These are phyloP conservation scores for Ophion slaviceki DNA, from an alignment of 2,888 invertebrate species.

Conservation along the genomic window DNA sequence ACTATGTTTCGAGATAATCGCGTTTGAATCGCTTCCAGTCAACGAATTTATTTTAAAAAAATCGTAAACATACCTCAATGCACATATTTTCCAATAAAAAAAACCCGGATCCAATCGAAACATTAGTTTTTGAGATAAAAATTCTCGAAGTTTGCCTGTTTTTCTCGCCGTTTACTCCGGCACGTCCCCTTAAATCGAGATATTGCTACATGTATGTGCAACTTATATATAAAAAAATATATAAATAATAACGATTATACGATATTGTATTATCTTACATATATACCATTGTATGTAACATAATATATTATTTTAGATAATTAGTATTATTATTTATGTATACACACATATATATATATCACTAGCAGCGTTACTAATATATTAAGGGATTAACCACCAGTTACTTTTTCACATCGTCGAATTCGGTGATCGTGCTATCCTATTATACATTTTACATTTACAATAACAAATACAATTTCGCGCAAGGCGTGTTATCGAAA, in stretches of 20 bases:
- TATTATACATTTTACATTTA: background rate
- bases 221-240: background rate
- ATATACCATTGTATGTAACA: background rate
- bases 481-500: no score
- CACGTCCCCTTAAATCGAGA: background rate
- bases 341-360: background rate
- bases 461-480: background rate
- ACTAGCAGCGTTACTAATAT: background rate
- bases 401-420: background rate
- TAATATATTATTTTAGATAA: background rate
- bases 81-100: no score
- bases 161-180: no score
- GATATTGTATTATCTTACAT: background rate
- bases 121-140: no score
- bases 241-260: background rate
- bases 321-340: background rate
- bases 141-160: no score
- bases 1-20: no score
- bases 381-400: background rate
- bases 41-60: no score
- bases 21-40: no score
- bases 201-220: background rate
- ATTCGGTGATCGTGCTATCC: background rate
- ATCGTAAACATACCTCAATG: no score
- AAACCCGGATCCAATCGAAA: no score